Evolutionary conservation across 1,140 invertebrate species (phyloP), one percentile per base, ranked within the genome.

Genomic region (Pseudachorutes palmiensis): DNA sequence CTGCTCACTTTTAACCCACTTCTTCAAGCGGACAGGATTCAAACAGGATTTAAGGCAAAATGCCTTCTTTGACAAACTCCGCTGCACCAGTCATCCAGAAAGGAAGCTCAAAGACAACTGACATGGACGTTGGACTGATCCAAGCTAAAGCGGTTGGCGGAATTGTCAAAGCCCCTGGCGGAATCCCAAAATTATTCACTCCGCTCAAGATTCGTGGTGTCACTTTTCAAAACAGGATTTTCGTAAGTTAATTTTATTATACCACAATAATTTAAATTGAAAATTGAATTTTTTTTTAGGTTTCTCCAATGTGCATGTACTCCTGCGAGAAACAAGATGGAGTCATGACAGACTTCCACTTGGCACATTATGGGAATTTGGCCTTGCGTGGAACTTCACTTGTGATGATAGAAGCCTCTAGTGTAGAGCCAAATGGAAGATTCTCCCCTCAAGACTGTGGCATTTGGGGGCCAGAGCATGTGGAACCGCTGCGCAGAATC

Each of bases 301-400:
- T 67, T 31, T 62, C 65, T 1, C 60, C 66, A 9, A 62, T 62
- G 66, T 67, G 66, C 31, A 67, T 67, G 66, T 67, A 67, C 32
- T 67, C 60, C 2, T 62, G 59, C 28, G 45, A 67, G 26, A 67
- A 67, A 24, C 59, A 67, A 55, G 66, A 67, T 12, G 66, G 66
- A n/a, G 33, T 67, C 5, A 62, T 57, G 12, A 67, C 66, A 1
- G 66, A 67, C 33, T 67, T 67, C 22, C 66, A 67, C 22, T 30
- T 67, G 22, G 60, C 41, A 1, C 66, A 67, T 41, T 55, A 28
- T 14, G 66, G 66, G 5, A 67, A 55, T 24, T 29, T 67, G 48
- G 59, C 66, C 12, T 24, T 67, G 1, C 66, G 66, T 9, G 66
- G 66, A 49, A 1, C 66, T 36, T 26, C 41, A 22, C 24, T 67